A percentile compares a stretch with the other conserved stretches of the same genome.
Conservation (phyloP, 2,888 invertebrate genomes). For the Odiellus spinosus region DNA sequence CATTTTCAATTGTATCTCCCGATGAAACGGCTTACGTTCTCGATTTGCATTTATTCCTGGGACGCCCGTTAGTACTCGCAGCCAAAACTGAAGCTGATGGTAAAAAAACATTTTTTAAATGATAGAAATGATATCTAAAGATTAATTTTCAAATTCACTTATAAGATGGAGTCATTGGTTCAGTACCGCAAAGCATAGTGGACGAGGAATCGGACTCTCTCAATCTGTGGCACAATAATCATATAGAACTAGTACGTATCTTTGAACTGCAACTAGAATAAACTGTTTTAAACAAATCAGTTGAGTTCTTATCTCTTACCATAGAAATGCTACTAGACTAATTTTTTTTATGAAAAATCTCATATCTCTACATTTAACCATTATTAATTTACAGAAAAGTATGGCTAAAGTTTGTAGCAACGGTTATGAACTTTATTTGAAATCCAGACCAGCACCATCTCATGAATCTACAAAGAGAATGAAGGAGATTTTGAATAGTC, state of each 20-base stretch:
- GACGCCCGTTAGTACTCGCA: slow-evolving; percentile 44
- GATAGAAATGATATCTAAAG: too few relatives aligned
- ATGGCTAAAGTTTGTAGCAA: slow-evolving; percentile 60
- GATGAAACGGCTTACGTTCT: slow-evolving; percentile 84
- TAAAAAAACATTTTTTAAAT: too few relatives aligned
- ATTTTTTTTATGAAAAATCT: too few relatives aligned
- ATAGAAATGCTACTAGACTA: too few relatives aligned
- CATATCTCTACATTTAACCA: too few relatives aligned
- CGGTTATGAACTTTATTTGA: slow-evolving; percentile 76
- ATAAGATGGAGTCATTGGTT: slow-evolving; percentile 52
- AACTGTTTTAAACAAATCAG: too few relatives aligned
- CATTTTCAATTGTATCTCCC: slow-evolving; percentile 72
- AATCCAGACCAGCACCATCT: slow-evolving; percentile 74
- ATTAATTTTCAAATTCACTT: too few relatives aligned
- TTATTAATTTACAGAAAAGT: slow-evolving; percentile 35
- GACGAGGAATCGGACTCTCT: slow-evolving; percentile 70
- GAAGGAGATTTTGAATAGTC: slow-evolving; percentile 38
- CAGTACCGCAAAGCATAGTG: slow-evolving; percentile 58
- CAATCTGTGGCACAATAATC: slow-evolving; percentile 51
- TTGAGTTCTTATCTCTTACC: too few relatives aligned
- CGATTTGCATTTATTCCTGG: slow-evolving; percentile 89
- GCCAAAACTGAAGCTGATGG: slow-evolving; percentile 10
- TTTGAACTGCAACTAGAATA: too few relatives aligned
- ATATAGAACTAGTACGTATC: slow-evolving; percentile 53
- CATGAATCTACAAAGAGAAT: slow-evolving; percentile 71